Evolutionary conservation across 1,140 invertebrate genomes (phyloP).

Genomic region (Homarus americanus): DNA sequence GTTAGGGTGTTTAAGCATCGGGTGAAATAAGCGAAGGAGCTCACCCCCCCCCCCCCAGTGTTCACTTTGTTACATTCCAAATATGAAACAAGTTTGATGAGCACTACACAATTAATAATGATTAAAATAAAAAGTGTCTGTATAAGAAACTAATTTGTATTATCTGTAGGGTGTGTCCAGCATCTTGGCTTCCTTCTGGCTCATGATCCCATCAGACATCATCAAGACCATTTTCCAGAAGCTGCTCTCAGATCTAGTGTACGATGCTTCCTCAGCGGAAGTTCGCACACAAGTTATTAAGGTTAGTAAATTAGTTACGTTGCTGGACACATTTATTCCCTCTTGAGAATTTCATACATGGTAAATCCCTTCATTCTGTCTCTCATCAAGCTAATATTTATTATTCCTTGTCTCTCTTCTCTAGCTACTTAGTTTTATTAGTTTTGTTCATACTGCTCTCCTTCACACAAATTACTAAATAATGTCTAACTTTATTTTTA

Average conservation of each 20-base stretch:
- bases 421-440: neutral
- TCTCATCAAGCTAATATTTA: neutral
- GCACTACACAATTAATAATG: too few species aligned
- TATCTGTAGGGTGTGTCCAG: conserved; percentile 76
- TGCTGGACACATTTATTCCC: too few species aligned
- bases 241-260: conserved; percentile 77
- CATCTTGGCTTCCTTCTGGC: conserved; percentile 77
- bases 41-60: too few species aligned
- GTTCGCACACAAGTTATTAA: conserved; percentile 78
- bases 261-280: conserved; percentile 77
- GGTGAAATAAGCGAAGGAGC: too few species aligned
- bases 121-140: too few species aligned
- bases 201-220: conserved; percentile 77
- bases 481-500: too few species aligned
- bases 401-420: neutral
- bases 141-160: too few species aligned
- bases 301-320: conserved; percentile 75
- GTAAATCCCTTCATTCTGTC: neutral
- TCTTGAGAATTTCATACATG: too few species aligned
- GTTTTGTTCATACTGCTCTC: neutral
- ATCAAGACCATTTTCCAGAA: conserved; percentile 77
- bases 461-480: too few species aligned
- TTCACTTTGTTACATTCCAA: too few species aligned
- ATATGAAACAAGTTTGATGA: too few species aligned
- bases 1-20: too few species aligned